phyloP scores from a whole-genome alignment of 1,140 invertebrate genomes.

The Pseudomyrmex cubaensis region DNA sequence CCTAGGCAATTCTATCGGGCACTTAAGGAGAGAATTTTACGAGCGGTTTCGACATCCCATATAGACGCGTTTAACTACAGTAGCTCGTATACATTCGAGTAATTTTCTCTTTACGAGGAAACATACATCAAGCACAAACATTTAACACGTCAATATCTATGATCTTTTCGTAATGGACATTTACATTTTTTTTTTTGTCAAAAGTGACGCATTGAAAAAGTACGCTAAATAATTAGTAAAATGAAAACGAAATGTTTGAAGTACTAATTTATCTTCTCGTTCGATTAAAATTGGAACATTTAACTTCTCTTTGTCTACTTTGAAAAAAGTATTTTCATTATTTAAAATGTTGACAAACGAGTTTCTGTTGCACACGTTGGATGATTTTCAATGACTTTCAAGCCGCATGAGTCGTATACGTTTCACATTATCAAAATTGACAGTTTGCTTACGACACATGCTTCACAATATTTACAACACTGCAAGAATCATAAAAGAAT shows the following conservation, averaged over 20 bases:
- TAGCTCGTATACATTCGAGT: neutral
- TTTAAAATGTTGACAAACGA: neutral
- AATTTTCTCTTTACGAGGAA: neutral
- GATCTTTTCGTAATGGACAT: no score
- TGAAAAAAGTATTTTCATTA: neutral
- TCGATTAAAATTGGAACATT: neutral
- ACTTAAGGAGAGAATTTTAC: constrained; percentile 48
- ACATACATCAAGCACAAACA: neutral
- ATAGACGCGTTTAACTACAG: neutral
- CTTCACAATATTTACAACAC: no score
- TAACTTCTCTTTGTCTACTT: neutral
- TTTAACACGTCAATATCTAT: neutral
- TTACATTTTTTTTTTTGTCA: no score
- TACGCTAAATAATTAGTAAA: no score
- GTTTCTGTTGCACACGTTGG: neutral
- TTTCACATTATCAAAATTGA: no score
- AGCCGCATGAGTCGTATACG: no score
- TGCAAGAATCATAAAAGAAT: no score
- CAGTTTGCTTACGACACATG: no score
- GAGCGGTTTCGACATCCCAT: constrained; percentile 8
- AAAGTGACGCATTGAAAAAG: no score
- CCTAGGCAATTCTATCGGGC: constrained; percentile 39
- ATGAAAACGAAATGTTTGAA: no score
- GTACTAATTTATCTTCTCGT: no score
- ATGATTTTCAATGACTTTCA: no score